These are phyloP conservation scores for Orchesellides sinensis DNA, from an alignment of 2,888 invertebrate genomes.

Conservation along the genomic window DNA sequence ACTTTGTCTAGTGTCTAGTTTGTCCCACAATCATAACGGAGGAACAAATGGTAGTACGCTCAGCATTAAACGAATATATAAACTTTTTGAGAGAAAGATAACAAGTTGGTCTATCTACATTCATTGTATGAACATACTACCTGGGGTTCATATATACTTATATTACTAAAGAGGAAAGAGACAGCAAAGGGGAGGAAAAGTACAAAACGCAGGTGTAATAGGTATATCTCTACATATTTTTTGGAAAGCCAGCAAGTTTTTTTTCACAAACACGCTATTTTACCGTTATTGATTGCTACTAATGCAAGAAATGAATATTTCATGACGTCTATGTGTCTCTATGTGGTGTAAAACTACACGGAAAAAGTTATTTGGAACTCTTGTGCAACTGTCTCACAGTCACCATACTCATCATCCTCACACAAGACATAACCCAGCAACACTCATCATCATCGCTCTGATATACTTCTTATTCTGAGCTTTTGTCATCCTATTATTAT, in stretches of 20 bases:
- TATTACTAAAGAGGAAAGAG: too few species aligned
- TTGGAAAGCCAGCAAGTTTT: conserved; percentile 1
- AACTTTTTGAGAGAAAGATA: too few species aligned
- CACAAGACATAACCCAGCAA: background rate
- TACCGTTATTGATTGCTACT: conserved; percentile 63
- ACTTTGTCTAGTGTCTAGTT: background rate
- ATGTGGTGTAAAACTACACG: conserved; percentile 29
- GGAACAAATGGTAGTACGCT: too few species aligned
- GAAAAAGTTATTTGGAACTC: background rate
- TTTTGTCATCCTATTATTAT: conserved; percentile 34
- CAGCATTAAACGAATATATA: too few species aligned
- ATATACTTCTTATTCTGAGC: conserved; percentile 1
- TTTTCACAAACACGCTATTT: conserved; percentile 56
- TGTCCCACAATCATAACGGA: too few species aligned
- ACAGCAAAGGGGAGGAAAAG: too few species aligned
- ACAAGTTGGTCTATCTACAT: too few species aligned
- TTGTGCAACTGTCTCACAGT: conserved; percentile 7
- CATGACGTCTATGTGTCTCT: conserved; percentile 55
- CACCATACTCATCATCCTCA: background rate
- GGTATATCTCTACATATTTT: background rate
- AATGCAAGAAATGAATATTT: conserved; percentile 66
- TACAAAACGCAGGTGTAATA: too few species aligned
- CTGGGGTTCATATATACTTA: too few species aligned
- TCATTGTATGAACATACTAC: too few species aligned
- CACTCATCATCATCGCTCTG: background rate